Percentiles rank a stretch among this genome's conserved stretches.
Conservation (phyloP, 2,113 vertebrate genomes). For the Oophaga pumilio region DNA sequence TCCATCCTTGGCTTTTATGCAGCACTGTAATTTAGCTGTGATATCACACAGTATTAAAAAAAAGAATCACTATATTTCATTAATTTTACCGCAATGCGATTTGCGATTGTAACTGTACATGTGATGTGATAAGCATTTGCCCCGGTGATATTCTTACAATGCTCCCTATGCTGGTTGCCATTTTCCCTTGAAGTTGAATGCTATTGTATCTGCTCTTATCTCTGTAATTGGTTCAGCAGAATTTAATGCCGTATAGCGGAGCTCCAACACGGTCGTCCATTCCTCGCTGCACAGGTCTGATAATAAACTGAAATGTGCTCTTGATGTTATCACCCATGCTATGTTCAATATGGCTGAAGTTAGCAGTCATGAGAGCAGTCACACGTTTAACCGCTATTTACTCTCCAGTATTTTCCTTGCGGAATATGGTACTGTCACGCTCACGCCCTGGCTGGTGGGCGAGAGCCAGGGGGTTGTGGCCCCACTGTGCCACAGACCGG, state of each 20-base stretch:
- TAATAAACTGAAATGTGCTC: conserved; percentile 14
- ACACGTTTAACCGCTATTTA: background rate
- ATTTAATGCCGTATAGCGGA: background rate
- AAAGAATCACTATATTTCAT: background rate
- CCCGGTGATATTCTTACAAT: background rate
- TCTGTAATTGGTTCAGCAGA: conserved; percentile 9
- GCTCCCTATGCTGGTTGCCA: background rate
- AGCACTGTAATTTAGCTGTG: background rate
- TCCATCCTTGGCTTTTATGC: background rate
- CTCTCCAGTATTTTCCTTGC: background rate
- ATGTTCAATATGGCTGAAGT: background rate
- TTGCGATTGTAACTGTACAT: background rate
- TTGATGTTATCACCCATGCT: background rate
- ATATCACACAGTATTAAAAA: background rate
- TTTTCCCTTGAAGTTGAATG: conserved; percentile 7
- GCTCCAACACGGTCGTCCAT: background rate
- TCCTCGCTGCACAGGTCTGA: conserved; percentile 16
- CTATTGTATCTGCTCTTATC: conserved; percentile 30
- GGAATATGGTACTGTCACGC: background rate
- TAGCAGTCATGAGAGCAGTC: background rate
- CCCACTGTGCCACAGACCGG: too few species aligned
- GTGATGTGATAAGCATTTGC: background rate
- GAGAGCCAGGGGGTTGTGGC: too few species aligned
- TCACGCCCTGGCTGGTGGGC: too few species aligned
- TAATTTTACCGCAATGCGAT: background rate